Percentiles rank a stretch among this genome's conserved stretches.
Evolutionary conservation across 1,140 invertebrate genomes (phyloP).

Genomic region (Rhagoletis zephyria): DNA sequence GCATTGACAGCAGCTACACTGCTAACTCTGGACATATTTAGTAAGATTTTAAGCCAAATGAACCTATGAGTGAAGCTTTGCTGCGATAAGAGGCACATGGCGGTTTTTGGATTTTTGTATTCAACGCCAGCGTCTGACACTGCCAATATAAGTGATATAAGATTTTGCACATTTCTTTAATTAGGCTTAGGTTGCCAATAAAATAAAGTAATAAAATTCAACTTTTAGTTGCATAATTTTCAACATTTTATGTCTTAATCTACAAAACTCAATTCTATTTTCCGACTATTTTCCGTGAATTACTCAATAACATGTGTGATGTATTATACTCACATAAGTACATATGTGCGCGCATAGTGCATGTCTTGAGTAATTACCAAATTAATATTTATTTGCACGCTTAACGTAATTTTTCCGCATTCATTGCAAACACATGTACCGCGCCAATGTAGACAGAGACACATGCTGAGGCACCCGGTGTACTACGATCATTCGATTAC

Average conservation of each 20-base stretch:
- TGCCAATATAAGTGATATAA: background rate
- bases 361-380: slow-evolving; percentile 8
- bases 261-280: background rate
- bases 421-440: background rate
- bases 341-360: background rate
- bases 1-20: background rate
- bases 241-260: background rate
- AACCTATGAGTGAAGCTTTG: background rate
- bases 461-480: background rate
- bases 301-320: background rate
- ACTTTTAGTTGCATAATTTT: background rate
- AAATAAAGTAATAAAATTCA: too few relatives aligned
- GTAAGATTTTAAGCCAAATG: background rate
- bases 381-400: slow-evolving; percentile 31
- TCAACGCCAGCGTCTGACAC: background rate
- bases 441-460: background rate
- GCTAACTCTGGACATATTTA: background rate
- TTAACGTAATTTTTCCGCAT: background rate
- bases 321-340: background rate
- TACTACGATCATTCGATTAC: background rate
- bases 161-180: background rate
- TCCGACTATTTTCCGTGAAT: background rate
- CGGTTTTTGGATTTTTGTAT: background rate
- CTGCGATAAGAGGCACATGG: background rate
- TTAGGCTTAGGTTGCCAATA: background rate